phyloP scores from a whole-genome alignment of 2,888 invertebrate genomes.

The Thalpophila matura region DNA sequence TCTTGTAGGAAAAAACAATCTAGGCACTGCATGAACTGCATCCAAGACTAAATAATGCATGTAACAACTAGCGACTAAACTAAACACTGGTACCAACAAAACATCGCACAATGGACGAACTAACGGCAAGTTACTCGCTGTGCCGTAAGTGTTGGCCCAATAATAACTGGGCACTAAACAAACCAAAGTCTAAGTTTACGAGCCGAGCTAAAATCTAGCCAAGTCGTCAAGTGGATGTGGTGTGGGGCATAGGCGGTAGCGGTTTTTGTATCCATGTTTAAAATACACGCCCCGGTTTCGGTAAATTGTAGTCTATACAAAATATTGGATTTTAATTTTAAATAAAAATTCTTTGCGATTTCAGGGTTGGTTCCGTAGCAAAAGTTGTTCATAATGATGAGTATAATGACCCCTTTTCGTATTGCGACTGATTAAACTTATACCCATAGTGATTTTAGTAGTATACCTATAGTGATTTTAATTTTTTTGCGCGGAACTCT shows the following conservation, averaged over 20 bases:
- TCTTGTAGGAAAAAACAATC: too few species aligned
- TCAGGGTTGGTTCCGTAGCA: too few species aligned
- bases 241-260: background rate
- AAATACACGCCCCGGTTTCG: background rate
- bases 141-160: slow-evolving; percentile 49
- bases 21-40: too few species aligned
- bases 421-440: too few species aligned
- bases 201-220: slow-evolving; percentile 52
- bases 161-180: slow-evolving; percentile 56
- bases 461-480: too few species aligned
- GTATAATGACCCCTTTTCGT: too few species aligned
- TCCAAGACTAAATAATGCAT: slow-evolving; percentile 22
- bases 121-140: slow-evolving; percentile 17
- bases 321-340: too few species aligned
- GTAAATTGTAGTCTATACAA: too few species aligned
- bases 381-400: too few species aligned
- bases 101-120: slow-evolving; percentile 30
- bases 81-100: slow-evolving; percentile 26
- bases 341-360: too few species aligned
- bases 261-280: background rate
- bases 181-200: slow-evolving; percentile 55
- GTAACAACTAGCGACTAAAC: slow-evolving; percentile 10
- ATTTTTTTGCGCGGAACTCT: too few species aligned
- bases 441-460: too few species aligned
- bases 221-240: slow-evolving; percentile 42